Evolutionary conservation across 2,797 vertebrate species (phyloP).

Genomic region (Pseudopleuronectes americanus): DNA sequence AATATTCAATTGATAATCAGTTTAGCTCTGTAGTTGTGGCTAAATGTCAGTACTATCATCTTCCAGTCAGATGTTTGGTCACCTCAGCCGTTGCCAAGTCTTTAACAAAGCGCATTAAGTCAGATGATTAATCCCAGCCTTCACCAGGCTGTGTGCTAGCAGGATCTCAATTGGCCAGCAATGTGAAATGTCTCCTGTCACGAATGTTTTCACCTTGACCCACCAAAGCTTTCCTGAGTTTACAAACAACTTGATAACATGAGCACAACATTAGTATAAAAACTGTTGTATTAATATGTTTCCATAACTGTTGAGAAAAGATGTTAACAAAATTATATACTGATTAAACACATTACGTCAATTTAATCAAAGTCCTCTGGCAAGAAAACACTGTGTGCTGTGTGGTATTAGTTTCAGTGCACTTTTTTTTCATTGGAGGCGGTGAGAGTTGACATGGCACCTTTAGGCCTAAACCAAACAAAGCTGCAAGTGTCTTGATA

Average conservation of each 20-base stretch:
- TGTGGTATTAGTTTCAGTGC: conserved; percentile 27
- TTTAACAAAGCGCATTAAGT: conserved; percentile 73
- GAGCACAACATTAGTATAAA: conserved; percentile 1
- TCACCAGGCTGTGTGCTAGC: conserved; percentile 53
- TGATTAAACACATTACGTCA: conserved; percentile 58
- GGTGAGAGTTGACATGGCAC: conserved; percentile 27
- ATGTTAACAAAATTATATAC: conserved; percentile 32
- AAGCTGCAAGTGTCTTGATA: conserved; percentile 13
- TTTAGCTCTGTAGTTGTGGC: conserved; percentile 49
- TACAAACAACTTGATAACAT: conserved; percentile 31
- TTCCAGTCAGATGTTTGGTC: conserved; percentile 73
- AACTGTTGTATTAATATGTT: conserved; percentile 21
- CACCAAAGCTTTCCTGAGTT: conserved; percentile 39
- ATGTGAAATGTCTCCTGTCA: conserved; percentile 60
- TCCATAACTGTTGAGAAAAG: conserved; percentile 16
- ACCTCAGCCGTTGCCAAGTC: conserved; percentile 65
- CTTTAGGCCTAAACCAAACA: conserved; percentile 27
- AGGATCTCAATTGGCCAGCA: conserved; percentile 41
- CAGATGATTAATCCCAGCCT: conserved; percentile 70
- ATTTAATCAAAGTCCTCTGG: conserved; percentile 42
- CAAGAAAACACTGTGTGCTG: conserved; percentile 25
- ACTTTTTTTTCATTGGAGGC: conserved; percentile 2
- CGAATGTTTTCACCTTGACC: conserved; percentile 56
- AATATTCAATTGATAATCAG: conserved; percentile 25
- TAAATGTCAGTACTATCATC: conserved; percentile 62